phyloP scores from a whole-genome alignment of 2,797 vertebrate genomes.

The Mallotus villosus region DNA sequence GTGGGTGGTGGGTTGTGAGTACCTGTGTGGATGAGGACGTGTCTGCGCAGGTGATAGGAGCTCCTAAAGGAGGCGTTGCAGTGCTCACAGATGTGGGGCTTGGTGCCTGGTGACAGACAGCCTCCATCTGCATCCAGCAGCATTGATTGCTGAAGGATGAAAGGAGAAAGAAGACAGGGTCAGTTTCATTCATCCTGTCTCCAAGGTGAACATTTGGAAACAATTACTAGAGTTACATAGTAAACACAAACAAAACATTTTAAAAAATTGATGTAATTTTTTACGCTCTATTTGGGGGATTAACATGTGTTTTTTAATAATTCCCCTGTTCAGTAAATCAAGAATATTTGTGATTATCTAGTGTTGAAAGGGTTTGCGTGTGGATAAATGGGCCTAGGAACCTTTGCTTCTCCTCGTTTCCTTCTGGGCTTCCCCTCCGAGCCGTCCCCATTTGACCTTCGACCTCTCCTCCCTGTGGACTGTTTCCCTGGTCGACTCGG shows the following conservation, averaged over 20 bases:
- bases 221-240: background rate
- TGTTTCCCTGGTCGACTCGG: slow-evolving; percentile 84
- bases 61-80: slow-evolving; percentile 94
- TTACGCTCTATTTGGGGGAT: background rate
- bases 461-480: slow-evolving; percentile 87
- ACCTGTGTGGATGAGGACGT: slow-evolving; percentile 98
- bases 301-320: background rate
- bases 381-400: background rate
- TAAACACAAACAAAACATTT: background rate
- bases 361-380: too few species aligned
- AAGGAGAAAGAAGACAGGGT: slow-evolving; percentile 6
- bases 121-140: slow-evolving; percentile 86
- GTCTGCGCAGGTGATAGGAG: slow-evolving; percentile 96
- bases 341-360: slow-evolving; percentile 11
- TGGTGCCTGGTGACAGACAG: slow-evolving; percentile 85
- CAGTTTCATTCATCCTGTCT: background rate
- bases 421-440: slow-evolving; percentile 93
- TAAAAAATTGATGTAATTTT: background rate
- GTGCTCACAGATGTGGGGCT: slow-evolving; percentile 96
- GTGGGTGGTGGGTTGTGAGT: too few species aligned
- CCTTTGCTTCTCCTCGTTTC: slow-evolving; percentile 88
- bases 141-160: slow-evolving; percentile 68
- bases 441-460: slow-evolving; percentile 94
- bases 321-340: background rate
- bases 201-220: background rate